Conservation (phyloP, 2,888 invertebrate genomes). For the Pecten maximus region DNA sequence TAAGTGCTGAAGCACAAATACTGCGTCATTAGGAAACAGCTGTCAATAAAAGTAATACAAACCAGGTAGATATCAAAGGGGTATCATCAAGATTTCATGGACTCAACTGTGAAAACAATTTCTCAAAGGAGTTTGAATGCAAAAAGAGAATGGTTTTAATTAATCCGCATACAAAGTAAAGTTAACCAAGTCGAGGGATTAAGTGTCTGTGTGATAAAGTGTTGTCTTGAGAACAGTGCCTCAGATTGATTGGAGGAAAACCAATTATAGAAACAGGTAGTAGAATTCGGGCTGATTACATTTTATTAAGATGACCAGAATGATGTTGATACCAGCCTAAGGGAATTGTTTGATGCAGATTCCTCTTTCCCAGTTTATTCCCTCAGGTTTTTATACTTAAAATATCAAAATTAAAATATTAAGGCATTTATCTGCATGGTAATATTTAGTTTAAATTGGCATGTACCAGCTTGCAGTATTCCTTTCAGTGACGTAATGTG, state of each 20-base stretch:
- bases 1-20: slow-evolving; percentile 4
- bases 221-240: not conserved
- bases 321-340: not conserved
- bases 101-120: not conserved
- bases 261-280: not conserved
- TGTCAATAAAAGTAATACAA: not conserved
- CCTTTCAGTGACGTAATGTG: too few species aligned
- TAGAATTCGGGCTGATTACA: not conserved
- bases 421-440: too few species aligned
- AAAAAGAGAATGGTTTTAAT: not conserved
- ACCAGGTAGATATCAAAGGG: not conserved
- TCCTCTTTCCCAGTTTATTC: too few species aligned
- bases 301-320: not conserved
- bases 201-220: not conserved
- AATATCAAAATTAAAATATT: too few species aligned
- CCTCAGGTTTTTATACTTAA: too few species aligned
- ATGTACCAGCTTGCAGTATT: too few species aligned
- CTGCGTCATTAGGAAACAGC: not conserved
- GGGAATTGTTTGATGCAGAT: too few species aligned
- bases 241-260: not conserved
- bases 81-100: not conserved
- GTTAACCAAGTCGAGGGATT: not conserved
- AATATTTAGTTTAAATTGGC: too few species aligned
- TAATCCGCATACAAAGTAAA: not conserved
- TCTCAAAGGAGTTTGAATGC: not conserved